Evolutionary conservation across 2,113 vertebrate species (phyloP), one percentile per base, ranked within the genome.

Genomic region (Chrysemys picta): DNA sequence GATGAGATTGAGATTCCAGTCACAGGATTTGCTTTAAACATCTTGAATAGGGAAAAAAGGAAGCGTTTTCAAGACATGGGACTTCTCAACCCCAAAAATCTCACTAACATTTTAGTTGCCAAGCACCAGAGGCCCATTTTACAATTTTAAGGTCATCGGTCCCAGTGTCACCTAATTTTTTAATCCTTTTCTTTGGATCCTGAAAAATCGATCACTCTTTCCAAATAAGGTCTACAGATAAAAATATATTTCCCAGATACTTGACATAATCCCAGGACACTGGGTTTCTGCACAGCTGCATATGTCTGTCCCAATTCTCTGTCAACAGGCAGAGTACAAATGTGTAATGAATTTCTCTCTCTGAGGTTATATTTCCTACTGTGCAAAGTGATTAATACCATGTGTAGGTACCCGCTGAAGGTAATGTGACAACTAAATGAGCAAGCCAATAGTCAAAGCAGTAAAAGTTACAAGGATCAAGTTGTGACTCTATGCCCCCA

Each of bases 131-230:
- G 8, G 42, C 10, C 75, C 24, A 47, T 49, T 79, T 85, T 21
- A 90, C 78, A 21, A 50, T 12, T 47, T 85, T 12, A 87, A 83
- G 89, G 91, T 84, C 54, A 85, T 54, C 35, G 92, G 12, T 8
- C 87, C 85, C 93, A 92, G 10, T 1, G 1, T 45, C 69, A 80
- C 19, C 49, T 57, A 57, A 21, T 49, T 90, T 89, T 93, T 59
- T 81, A 91, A 91, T 84, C 83, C 59, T 56, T 54, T 2, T 16
- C 13, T 19, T 38, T 62, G 3, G 8, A 80, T 38, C 52, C 2
- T 4, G 29, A 54, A 89, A 81, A 93, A 95, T 59, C 3, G 4
- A 93, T 69, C 54, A 78, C 80, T 47, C 22, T 14, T 69, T 53
- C 42, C 2, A 10, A 85, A 52, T 4, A 54, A 6, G 53, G 80